phyloP scores from a whole-genome alignment of 2,797 vertebrate genomes.

The Crocodylus rhombifer region DNA sequence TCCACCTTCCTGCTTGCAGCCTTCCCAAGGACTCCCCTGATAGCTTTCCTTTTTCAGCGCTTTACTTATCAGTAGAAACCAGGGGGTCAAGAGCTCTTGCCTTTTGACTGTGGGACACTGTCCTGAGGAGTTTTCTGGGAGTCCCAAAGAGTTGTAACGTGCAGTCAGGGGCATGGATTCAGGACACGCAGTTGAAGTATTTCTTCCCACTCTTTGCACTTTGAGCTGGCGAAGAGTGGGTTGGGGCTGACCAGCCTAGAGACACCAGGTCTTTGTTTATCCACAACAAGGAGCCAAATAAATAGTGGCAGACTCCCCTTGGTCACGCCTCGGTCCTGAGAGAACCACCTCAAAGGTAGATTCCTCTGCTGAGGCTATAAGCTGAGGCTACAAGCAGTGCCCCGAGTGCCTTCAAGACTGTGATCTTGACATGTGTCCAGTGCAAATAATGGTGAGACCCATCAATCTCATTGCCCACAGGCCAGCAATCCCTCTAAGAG shows the following conservation, averaged over 20 bases:
- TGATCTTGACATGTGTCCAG: rapidly evolving
- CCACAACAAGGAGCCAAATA: background rate
- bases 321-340: background rate
- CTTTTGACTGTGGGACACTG: slow-evolving; percentile 29
- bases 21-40: slow-evolving; percentile 64
- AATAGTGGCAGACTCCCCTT: rapidly evolving
- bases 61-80: slow-evolving; percentile 74
- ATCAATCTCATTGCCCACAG: background rate
- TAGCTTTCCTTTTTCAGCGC: slow-evolving; percentile 72
- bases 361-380: background rate
- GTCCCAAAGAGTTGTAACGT: too few relatives aligned
- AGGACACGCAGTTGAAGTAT: background rate
- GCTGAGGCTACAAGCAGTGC: background rate
- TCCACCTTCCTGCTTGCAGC: slow-evolving; percentile 71
- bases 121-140: slow-evolving; percentile 25
- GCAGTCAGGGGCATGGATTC: background rate
- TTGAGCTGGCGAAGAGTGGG: background rate
- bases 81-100: slow-evolving; percentile 80
- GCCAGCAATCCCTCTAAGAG: background rate
- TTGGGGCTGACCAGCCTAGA: background rate
- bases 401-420: rapidly evolving
- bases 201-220: background rate
- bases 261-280: background rate
- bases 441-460: rapidly evolving
- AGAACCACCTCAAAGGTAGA: rapidly evolving